A percentile compares a stretch with the other conserved stretches of the same genome.
These are phyloP conservation scores for Paragorgia papillata DNA, from an alignment of 92 coral and sea anemone species.

Conservation along the genomic window DNA sequence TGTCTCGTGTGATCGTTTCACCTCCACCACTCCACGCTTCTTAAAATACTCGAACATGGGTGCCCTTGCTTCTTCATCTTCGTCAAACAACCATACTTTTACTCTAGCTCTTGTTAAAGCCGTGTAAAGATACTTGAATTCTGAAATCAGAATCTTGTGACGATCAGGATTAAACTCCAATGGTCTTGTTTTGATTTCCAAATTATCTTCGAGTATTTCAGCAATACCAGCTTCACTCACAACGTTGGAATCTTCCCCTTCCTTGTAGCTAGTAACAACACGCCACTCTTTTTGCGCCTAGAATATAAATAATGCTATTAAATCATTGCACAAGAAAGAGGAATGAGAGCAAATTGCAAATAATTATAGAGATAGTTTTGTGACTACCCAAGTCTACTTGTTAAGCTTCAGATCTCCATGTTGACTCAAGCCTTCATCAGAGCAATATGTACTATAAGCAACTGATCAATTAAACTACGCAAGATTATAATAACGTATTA, in stretches of 20 bases:
- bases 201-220: conserved; percentile 66
- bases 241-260: conserved; percentile 52
- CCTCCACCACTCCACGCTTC: conserved; percentile 72
- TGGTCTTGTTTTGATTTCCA: conserved; percentile 68
- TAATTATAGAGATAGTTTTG: too few relatives aligned
- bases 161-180: conserved; percentile 74
- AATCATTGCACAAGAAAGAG: neutral
- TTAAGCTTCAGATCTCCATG: too few relatives aligned
- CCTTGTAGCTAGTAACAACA: conserved; percentile 75
- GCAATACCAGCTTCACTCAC: conserved; percentile 59
- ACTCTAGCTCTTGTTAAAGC: conserved; percentile 94
- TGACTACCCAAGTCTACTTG: too few relatives aligned
- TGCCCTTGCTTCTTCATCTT: conserved; percentile 83
- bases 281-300: conserved; percentile 97
- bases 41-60: conserved; percentile 94
- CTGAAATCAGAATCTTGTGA: conserved; percentile 87
- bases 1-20: conserved; percentile 50
- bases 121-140: conserved; percentile 87
- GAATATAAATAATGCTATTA: neutral
- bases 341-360: too few relatives aligned
- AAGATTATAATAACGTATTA: too few relatives aligned
- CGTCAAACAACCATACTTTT: conserved; percentile 94
- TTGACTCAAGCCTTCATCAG: too few relatives aligned
- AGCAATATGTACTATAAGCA: too few relatives aligned
- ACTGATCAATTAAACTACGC: too few relatives aligned